Evolutionary conservation across 2,888 invertebrate species (phyloP).

Genomic region (Koerneria pararmatus): DNA sequence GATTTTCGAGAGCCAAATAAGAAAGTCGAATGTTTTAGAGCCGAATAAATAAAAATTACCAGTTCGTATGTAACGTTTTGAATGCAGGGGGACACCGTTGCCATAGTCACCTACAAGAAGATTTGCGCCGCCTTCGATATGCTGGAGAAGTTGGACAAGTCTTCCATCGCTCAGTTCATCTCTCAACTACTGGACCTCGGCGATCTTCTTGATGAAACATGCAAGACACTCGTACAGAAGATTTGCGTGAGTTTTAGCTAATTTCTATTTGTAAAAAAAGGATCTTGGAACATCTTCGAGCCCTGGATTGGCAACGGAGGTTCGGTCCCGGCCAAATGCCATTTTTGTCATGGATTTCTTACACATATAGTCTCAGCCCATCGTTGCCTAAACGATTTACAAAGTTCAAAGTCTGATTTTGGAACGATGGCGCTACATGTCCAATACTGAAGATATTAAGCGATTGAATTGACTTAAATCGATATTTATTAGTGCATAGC

Average conservation of each 20-base stretch:
- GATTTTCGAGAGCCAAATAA: too few species aligned
- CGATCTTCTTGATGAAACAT: constrained; percentile 16
- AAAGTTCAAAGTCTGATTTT: neutral
- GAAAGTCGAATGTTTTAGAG: neutral
- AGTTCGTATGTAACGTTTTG: neutral
- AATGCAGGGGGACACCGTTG: constrained; percentile 19
- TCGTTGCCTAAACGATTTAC: neutral
- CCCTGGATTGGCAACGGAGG: too few species aligned
- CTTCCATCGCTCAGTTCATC: constrained; percentile 15
- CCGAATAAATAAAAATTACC: neutral
- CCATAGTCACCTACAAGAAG: constrained; percentile 22
- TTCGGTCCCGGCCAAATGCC: too few species aligned
- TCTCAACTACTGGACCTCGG: constrained; percentile 14
- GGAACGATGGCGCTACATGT: neutral
- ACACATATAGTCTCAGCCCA: too few species aligned
- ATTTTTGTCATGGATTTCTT: too few species aligned
- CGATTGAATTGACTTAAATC: too few species aligned
- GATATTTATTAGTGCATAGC: too few species aligned
- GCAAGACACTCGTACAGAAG: constrained; percentile 23
- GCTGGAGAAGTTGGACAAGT: constrained; percentile 17
- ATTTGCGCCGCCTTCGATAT: constrained; percentile 21
- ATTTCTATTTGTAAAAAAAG: too few species aligned
- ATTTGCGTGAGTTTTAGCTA: constrained; percentile 16
- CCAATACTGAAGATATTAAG: too few species aligned
- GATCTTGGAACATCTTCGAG: too few species aligned